phyloP scores from a whole-genome alignment of 2,888 invertebrate genomes.

The Dasysyrphus tricinctus region DNA sequence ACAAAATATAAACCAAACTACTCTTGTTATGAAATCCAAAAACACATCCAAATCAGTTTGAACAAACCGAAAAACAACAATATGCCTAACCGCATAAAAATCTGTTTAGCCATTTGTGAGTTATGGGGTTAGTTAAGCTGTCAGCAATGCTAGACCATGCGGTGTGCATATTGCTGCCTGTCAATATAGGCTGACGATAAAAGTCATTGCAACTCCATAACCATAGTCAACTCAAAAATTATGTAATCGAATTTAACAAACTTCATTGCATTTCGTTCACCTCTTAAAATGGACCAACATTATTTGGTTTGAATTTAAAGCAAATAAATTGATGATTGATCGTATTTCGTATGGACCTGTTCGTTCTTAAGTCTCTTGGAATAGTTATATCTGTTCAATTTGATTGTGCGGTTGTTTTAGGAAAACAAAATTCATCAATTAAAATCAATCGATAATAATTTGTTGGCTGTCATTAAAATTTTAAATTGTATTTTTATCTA shows the following conservation, averaged over 20 bases:
- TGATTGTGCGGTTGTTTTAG: constrained; percentile 13
- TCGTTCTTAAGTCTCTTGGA: constrained; percentile 6
- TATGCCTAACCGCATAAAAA: constrained; percentile 43
- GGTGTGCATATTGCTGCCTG: constrained; percentile 41
- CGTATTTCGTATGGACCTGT: constrained; percentile 23
- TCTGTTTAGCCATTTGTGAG: constrained; percentile 57
- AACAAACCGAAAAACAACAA: constrained; percentile 37
- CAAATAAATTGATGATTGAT: constrained; percentile 44
- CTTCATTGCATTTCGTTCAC: constrained; percentile 17
- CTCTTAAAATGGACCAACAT: constrained; percentile 29
- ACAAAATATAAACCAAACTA: constrained; percentile 19
- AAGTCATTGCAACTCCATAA: constrained; percentile 59
- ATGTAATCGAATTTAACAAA: constrained; percentile 60
- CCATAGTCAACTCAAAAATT: constrained; percentile 52
- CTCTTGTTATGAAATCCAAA: constrained; percentile 45
- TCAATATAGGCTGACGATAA: constrained; percentile 49
- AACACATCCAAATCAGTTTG: constrained; percentile 63
- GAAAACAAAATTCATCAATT: constrained; percentile 30
- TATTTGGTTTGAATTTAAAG: constrained; percentile 20
- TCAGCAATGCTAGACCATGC: constrained; percentile 47
- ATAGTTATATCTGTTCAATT: constrained; percentile 11
- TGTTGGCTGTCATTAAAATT: constrained; percentile 4
- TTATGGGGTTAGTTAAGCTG: constrained; percentile 57
- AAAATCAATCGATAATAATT: constrained; percentile 11
- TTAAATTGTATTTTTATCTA: not conserved